Evolutionary conservation across 2,797 vertebrate genomes (phyloP).

Genomic region (Oreonectes daqikongensis): DNA sequence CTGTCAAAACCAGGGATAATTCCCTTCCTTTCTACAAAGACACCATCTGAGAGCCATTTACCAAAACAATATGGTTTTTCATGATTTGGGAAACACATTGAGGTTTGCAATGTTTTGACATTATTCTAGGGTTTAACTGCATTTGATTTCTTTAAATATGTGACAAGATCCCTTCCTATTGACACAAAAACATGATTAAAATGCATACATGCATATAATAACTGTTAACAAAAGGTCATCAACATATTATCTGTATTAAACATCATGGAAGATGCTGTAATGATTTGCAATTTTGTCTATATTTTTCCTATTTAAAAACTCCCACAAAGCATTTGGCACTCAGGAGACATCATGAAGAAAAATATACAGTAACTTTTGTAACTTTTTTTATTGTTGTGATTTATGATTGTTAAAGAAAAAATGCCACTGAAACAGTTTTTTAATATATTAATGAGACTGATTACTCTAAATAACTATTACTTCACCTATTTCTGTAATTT

Average conservation of each 20-base stretch:
- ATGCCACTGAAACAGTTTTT: background rate
- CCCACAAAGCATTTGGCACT: no score
- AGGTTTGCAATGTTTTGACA: constrained; percentile 78
- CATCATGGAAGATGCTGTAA: background rate
- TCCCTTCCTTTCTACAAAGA: constrained; percentile 71
- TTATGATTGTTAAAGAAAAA: background rate
- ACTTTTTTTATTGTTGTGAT: background rate
- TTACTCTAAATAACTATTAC: constrained; percentile 1
- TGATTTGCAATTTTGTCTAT: no score
- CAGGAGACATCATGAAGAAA: no score
- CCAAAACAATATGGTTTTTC: constrained; percentile 88
- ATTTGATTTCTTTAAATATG: constrained; percentile 61
- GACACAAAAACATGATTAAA: constrained; percentile 11
- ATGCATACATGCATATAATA: background rate
- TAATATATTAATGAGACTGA: background rate
- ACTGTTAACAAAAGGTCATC: background rate
- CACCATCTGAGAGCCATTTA: constrained; percentile 95
- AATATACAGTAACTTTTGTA: background rate
- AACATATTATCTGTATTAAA: background rate
- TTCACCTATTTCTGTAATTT: background rate
- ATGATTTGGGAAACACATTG: constrained; percentile 83
- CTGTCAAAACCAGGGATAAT: constrained; percentile 92
- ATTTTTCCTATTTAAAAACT: no score
- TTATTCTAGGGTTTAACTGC: constrained; percentile 84
- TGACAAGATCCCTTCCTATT: constrained; percentile 29